Percentiles rank a stretch among this genome's conserved stretches.
Evolutionary conservation across 2,888 invertebrate species (phyloP).

Genomic region (Cephalotes varians): DNA sequence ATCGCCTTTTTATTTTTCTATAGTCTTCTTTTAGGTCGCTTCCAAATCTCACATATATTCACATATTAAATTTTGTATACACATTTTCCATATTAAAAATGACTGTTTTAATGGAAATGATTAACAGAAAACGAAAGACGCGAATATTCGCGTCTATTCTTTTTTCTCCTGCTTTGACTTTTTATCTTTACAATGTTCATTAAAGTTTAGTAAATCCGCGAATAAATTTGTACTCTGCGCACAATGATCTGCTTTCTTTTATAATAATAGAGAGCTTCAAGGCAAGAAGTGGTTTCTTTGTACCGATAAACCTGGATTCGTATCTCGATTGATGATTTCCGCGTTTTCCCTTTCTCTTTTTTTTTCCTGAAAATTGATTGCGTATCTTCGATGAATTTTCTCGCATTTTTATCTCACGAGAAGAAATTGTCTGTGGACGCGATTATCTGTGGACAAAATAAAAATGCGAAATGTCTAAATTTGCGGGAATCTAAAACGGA

Average conservation of each 20-base stretch:
- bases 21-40: neutral
- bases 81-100: neutral
- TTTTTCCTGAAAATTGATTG: neutral
- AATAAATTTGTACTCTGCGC: slow-evolving; percentile 83
- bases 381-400: neutral
- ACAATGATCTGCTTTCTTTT: slow-evolving; percentile 70
- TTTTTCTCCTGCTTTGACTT: neutral
- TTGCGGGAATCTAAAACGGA: neutral
- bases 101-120: neutral
- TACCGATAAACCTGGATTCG: slow-evolving; percentile 84
- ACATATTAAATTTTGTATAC: slow-evolving; percentile 12
- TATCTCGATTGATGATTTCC: slow-evolving; percentile 76
- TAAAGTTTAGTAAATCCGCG: slow-evolving; percentile 53
- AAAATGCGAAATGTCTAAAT: slow-evolving; percentile 13
- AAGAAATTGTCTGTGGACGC: neutral
- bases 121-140: neutral
- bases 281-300: slow-evolving; percentile 85
- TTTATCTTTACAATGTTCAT: slow-evolving; percentile 35
- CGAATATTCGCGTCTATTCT: neutral
- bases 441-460: slow-evolving; percentile 2
- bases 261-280: slow-evolving; percentile 84
- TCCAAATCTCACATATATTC: neutral
- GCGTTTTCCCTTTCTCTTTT: slow-evolving; percentile 48
- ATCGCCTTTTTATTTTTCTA: neutral
- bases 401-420: neutral